Evolutionary conservation across 2,797 vertebrate genomes (phyloP).

Genomic region (Manis pentadactyla): DNA sequence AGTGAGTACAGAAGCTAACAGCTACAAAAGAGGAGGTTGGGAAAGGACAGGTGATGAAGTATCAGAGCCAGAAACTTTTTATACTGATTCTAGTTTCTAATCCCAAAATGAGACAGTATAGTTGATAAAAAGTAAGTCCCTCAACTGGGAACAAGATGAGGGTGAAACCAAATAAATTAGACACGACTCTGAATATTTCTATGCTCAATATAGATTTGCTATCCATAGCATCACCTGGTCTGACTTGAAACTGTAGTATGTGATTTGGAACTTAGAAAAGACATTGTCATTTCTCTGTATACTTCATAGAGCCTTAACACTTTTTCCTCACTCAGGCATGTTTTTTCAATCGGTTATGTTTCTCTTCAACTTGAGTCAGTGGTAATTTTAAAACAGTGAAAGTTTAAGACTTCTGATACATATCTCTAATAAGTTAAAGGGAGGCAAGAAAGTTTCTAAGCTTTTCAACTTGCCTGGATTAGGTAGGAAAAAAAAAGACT

Average conservation of each 20-base stretch:
- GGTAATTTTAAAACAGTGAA: background rate
- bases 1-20: background rate
- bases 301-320: background rate
- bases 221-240: background rate
- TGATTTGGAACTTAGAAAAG: conserved; percentile 25
- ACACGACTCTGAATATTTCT: background rate
- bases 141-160: background rate
- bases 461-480: conserved; percentile 14
- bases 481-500: conserved; percentile 12
- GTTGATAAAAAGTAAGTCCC: background rate
- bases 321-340: background rate
- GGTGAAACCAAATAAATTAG: conserved; percentile 12
- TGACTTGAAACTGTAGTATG: background rate
- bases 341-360: background rate
- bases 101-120: conserved; percentile 14
- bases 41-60: background rate
- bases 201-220: background rate
- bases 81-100: conserved; percentile 20
- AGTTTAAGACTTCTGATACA: background rate
- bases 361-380: background rate
- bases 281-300: background rate
- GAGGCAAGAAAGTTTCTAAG: conserved; percentile 7
- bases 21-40: background rate
- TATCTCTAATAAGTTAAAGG: background rate
- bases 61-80: background rate